A percentile compares a stretch with the other conserved stretches of the same genome.
phyloP scores from a whole-genome alignment of 2,113 vertebrate species.

The Chionodraco myersi region DNA sequence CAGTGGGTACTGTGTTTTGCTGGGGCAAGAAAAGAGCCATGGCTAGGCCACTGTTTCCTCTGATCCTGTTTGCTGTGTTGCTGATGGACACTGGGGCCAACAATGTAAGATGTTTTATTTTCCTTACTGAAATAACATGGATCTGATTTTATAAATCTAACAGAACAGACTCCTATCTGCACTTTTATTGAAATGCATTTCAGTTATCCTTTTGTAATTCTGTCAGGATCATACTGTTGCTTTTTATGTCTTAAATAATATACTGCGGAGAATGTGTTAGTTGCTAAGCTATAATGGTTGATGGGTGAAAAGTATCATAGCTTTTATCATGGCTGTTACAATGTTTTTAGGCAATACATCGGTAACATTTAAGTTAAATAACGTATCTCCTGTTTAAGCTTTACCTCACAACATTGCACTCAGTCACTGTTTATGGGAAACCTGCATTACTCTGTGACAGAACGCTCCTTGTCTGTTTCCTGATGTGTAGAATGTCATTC shows the following conservation, averaged over 20 bases:
- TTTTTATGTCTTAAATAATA: background rate
- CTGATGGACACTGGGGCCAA: slow-evolving; percentile 48
- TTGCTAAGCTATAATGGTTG: background rate
- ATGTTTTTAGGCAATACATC: background rate
- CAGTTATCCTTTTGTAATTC: background rate
- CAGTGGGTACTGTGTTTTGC: background rate
- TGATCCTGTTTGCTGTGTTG: slow-evolving; percentile 55
- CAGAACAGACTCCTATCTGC: background rate
- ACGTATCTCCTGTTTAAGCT: background rate
- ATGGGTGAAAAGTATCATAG: background rate
- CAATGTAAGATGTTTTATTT: slow-evolving; percentile 57
- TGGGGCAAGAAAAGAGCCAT: slow-evolving; percentile 41
- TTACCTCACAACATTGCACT: background rate
- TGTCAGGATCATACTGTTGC: background rate
- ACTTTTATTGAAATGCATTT: background rate
- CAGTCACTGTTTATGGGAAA: slow-evolving; percentile 2
- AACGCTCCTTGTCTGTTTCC: background rate
- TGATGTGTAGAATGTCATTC: slow-evolving; percentile 14
- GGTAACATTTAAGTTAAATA: background rate
- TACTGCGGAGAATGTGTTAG: background rate
- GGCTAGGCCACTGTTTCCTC: slow-evolving; percentile 27
- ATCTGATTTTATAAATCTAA: background rate
- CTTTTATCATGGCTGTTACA: background rate
- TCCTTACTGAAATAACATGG: background rate
- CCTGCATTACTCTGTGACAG: background rate